Evolutionary conservation across 2,888 invertebrate species (phyloP), one percentile per base, ranked within the genome.

Genomic region (Epistrophella euchroma): DNA sequence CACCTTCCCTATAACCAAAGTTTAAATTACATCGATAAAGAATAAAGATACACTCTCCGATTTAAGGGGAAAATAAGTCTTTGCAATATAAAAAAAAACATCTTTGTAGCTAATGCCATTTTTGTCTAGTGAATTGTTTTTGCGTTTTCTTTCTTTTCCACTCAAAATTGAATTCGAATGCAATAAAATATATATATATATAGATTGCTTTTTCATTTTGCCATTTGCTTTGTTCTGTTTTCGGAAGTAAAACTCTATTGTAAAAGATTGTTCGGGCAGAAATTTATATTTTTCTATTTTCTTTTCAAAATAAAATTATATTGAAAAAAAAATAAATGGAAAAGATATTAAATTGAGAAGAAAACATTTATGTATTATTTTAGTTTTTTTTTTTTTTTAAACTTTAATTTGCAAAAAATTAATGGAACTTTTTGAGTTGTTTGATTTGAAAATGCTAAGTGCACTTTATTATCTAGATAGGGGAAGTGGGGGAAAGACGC

Each of bases 91-190:
- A 70, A 74, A 74, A 78, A 74, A 78, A 78, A 70, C 62, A 70
- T 83, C 79, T 83, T 71, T 79, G 56, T 62, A 74, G 70, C 77
- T 83, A 70, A 79, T 83, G 74, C 74, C 78, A 79, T 79, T 74
- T 78, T 79, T 72, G 79, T 78, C 64, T 78, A 64, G 74, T 74
- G 43, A 13, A 19, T 58, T 35, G 58, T 37, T 78, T 74, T 74
- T 83, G 74, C 50, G 78, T 56, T 62, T 74, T 78, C 56, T 78
- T 56, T 50, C 62, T 70, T 47, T 11, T 56, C 55, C 43, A 62
- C 35, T 43, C 74, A 58, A 74, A 83, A 83, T 83, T 83, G 78
- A 83, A 83, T 83, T 79, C 83, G 79, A 83, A 83, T 83, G 74
- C 78, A 79, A 83, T 83, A 83, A 83, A 68, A 73, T 37, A 58